A percentile compares a stretch with the other conserved stretches of the same genome.
Evolutionary conservation across 2,888 invertebrate genomes (phyloP).

Genomic region (Ichneumoninae sp.): DNA sequence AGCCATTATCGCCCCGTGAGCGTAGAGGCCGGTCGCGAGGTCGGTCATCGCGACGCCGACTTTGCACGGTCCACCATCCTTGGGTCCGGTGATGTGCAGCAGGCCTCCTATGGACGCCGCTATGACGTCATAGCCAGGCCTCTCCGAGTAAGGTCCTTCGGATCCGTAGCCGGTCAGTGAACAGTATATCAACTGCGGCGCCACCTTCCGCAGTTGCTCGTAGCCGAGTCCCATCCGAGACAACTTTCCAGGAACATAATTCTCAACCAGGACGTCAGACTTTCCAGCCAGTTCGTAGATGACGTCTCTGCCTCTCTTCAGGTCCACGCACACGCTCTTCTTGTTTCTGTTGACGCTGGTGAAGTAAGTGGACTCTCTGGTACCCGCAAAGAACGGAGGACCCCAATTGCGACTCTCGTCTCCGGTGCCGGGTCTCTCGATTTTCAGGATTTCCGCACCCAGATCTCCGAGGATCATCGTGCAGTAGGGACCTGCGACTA

Average conservation of each 20-base stretch:
- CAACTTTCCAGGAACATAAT: slow-evolving; percentile 96
- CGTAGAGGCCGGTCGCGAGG: slow-evolving; percentile 96
- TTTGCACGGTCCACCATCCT: slow-evolving; percentile 93
- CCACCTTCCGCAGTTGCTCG: slow-evolving; percentile 88
- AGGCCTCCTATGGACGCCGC: slow-evolving; percentile 97
- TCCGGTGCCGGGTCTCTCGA: slow-evolving; percentile 93
- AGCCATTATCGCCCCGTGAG: slow-evolving; percentile 97
- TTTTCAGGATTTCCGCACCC: slow-evolving; percentile 96
- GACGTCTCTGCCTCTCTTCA: slow-evolving; percentile 90
- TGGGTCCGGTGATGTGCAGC: slow-evolving; percentile 94
- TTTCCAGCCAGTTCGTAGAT: slow-evolving; percentile 90
- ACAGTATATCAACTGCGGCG: slow-evolving; percentile 95
- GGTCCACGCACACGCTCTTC: slow-evolving; percentile 94
- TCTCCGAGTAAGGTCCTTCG: slow-evolving; percentile 92
- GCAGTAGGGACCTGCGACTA: slow-evolving; percentile 97
- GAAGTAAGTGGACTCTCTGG: slow-evolving; percentile 92
- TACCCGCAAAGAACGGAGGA: slow-evolving; percentile 91
- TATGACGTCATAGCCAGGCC: slow-evolving; percentile 98
- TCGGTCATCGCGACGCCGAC: slow-evolving; percentile 97
- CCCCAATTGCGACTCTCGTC: slow-evolving; percentile 98
- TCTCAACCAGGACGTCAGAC: slow-evolving; percentile 96
- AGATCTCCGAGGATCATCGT: slow-evolving; percentile 97
- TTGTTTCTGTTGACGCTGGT: slow-evolving; percentile 97
- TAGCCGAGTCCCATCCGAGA: slow-evolving; percentile 92
- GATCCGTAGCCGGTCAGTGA: slow-evolving; percentile 97